Evolutionary conservation across 2,113 vertebrate species (phyloP).

Genomic region (Periophthalmodon schlosseri): DNA sequence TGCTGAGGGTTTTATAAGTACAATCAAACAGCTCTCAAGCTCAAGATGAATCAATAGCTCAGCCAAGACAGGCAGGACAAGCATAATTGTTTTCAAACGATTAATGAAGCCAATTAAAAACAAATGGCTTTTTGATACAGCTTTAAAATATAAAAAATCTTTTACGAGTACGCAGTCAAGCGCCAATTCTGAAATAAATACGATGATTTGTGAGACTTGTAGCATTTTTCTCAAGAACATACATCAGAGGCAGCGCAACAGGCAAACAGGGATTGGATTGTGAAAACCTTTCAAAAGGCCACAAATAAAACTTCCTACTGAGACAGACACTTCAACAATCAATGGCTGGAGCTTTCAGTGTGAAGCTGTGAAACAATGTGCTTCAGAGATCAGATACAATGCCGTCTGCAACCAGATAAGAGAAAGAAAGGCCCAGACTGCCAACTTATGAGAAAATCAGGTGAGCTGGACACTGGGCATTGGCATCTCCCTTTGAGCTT

Average conservation of each 20-base stretch:
- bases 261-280: background rate
- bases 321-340: background rate
- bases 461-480: constrained; percentile 8
- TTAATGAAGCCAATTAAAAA: too few species aligned
- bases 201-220: too few species aligned
- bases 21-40: background rate
- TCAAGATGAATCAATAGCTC: background rate
- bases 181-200: too few species aligned
- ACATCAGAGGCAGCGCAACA: background rate
- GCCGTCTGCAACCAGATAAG: constrained; percentile 21
- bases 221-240: background rate
- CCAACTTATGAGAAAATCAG: constrained; percentile 41
- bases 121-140: too few species aligned
- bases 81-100: too few species aligned
- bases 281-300: background rate
- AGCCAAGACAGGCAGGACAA: background rate
- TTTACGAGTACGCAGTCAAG: too few species aligned
- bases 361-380: constrained; percentile 2
- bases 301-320: background rate
- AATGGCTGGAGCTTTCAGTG: constrained; percentile 15
- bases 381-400: constrained; percentile 28
- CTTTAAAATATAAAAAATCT: too few species aligned
- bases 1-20: background rate
- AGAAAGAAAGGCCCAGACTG: constrained; percentile 15
- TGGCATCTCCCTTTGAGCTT: background rate